phyloP scores from a whole-genome alignment of 2,888 invertebrate species.

The Xestia ashworthii region DNA sequence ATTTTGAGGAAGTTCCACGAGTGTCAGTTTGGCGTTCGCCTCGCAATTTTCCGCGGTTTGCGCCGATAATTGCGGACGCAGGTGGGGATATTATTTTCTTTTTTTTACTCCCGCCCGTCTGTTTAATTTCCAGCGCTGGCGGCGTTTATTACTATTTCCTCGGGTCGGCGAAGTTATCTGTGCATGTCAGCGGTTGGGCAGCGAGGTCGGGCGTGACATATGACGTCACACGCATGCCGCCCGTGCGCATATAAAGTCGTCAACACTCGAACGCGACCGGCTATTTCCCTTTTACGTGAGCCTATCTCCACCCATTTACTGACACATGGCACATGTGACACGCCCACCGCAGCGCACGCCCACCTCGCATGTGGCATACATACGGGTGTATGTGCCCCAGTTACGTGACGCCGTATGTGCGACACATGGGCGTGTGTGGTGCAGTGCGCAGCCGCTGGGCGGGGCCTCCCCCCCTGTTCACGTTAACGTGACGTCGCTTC shows the following conservation, averaged over 20 bases:
- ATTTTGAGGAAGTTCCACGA: conserved; percentile 88
- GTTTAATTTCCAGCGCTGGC: conserved; percentile 67
- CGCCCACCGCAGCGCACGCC: conserved; percentile 84
- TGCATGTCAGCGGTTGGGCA: conserved; percentile 55
- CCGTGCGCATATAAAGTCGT: conserved; percentile 53
- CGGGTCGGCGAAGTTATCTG: conserved; percentile 41
- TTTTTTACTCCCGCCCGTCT: conserved; percentile 71
- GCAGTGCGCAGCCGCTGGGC: conserved; percentile 85
- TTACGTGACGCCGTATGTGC: conserved; percentile 79
- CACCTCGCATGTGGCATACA: conserved; percentile 72
- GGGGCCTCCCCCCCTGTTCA: conserved; percentile 81
- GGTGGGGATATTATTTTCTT: conserved; percentile 83
- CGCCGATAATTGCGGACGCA: conserved; percentile 89
- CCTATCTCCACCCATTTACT: conserved; percentile 78
- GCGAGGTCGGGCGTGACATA: conserved; percentile 61
- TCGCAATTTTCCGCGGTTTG: conserved; percentile 88
- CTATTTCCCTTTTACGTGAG: conserved; percentile 68
- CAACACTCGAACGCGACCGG: conserved; percentile 65
- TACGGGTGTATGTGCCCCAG: conserved; percentile 81
- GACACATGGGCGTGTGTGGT: conserved; percentile 82
- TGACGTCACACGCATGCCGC: conserved; percentile 59
- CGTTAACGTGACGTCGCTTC: conserved; percentile 79
- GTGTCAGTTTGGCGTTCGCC: conserved; percentile 89
- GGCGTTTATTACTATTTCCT: conserved; percentile 70
- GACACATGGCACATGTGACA: conserved; percentile 76